Evolutionary conservation across 2,113 vertebrate genomes (phyloP).

Genomic region (Mirza zaza): DNA sequence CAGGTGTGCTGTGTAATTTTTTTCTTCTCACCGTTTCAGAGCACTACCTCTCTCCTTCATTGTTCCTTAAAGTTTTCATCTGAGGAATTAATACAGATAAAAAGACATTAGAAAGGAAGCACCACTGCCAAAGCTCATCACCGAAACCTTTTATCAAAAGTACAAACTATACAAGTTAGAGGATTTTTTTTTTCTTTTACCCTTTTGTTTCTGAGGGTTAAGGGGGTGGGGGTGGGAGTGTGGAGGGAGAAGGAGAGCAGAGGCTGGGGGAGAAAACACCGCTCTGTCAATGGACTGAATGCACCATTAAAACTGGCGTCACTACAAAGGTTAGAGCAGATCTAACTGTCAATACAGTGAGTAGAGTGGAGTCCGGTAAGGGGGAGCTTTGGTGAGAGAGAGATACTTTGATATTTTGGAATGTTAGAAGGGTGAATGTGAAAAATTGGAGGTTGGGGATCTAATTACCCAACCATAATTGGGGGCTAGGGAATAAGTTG

Average conservation of each 20-base stretch:
- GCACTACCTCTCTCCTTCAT: constrained; percentile 89
- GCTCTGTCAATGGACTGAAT: constrained; percentile 95
- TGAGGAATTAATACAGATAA: constrained; percentile 97
- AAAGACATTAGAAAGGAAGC: constrained; percentile 92
- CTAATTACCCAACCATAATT: constrained; percentile 99
- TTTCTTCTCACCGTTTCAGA: constrained; percentile 89
- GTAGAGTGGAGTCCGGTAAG: constrained; percentile 91
- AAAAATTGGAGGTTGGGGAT: constrained; percentile 99
- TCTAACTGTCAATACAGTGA: constrained; percentile 99
- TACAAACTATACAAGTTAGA: constrained; percentile 91
- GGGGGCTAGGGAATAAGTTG: constrained; percentile 99
- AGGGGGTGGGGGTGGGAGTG: constrained; percentile 63
- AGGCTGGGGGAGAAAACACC: constrained; percentile 80
- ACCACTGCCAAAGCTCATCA: constrained; percentile 93
- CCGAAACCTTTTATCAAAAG: constrained; percentile 94
- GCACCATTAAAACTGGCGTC: constrained; percentile 97
- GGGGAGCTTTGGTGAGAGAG: constrained; percentile 97
- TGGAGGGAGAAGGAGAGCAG: constrained; percentile 77
- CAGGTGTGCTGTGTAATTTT: constrained; percentile 92
- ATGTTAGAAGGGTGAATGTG: constrained; percentile 99
- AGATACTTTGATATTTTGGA: constrained; percentile 99
- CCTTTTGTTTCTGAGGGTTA: constrained; percentile 91
- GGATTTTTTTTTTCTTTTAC: constrained; percentile 81
- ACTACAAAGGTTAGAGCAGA: constrained; percentile 99
- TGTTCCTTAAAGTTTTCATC: constrained; percentile 95